A percentile compares a stretch with the other conserved stretches of the same genome.
phyloP scores from a whole-genome alignment of 1,140 invertebrate genomes.

The Ridgeia piscesae region DNA sequence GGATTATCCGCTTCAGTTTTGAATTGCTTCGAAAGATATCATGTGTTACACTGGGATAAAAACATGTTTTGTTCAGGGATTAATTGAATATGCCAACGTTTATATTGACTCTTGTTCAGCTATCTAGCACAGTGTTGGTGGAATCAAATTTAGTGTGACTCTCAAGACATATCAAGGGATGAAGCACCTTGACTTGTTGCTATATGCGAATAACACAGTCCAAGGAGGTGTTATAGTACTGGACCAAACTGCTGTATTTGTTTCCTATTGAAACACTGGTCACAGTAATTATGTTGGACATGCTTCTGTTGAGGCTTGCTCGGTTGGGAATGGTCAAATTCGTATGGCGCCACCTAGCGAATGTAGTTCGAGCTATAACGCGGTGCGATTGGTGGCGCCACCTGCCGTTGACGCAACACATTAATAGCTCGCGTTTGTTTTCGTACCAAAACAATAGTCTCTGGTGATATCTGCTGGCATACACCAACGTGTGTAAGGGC shows the following conservation, averaged over 20 bases:
- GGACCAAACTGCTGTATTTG: background rate
- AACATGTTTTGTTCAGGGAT: no score
- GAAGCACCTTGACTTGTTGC: no score
- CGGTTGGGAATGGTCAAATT: background rate
- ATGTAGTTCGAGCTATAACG: background rate
- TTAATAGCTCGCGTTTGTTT: background rate
- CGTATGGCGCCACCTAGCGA: background rate
- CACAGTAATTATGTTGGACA: background rate
- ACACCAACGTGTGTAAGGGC: background rate
- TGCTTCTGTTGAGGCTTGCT: background rate
- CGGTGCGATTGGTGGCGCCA: background rate
- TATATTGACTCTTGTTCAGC: no score
- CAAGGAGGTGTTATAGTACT: background rate
- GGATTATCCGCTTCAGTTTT: no score
- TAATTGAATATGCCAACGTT: no score
- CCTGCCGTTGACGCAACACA: background rate
- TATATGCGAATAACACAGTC: background rate
- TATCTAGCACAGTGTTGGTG: no score
- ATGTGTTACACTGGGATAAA: no score
- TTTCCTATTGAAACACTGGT: background rate
- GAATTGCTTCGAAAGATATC: no score
- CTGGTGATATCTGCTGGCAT: background rate
- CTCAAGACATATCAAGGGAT: background rate
- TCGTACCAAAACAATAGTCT: background rate
- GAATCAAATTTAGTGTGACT: background rate